phyloP scores from a whole-genome alignment of 2,888 invertebrate species.

The Trichogramma evanescens region DNA sequence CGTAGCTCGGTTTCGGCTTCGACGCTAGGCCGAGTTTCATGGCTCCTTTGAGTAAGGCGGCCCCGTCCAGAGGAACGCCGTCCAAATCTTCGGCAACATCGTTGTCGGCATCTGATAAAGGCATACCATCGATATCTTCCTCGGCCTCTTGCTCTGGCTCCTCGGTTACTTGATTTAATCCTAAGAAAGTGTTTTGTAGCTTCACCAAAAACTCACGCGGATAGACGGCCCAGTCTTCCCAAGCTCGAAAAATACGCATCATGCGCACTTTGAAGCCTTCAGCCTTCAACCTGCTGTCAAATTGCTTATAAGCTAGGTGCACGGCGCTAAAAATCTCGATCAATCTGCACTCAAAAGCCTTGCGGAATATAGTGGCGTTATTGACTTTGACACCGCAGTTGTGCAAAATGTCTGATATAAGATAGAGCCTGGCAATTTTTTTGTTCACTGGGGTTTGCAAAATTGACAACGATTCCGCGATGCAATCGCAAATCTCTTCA shows the following conservation, averaged over 20 bases:
- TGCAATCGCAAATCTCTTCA: conserved; percentile 88
- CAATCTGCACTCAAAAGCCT: conserved; percentile 80
- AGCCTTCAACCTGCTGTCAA: conserved; percentile 83
- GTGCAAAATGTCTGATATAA: conserved; percentile 93
- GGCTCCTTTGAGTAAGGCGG: conserved; percentile 68
- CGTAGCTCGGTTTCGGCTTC: conserved; percentile 46
- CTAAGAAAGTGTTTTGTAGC: conserved; percentile 85
- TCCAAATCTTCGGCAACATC: conserved; percentile 53
- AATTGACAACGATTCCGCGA: conserved; percentile 79
- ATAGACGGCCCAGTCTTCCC: conserved; percentile 98
- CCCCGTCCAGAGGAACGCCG: conserved; percentile 69
- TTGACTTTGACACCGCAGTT: conserved; percentile 94
- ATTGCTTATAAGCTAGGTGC: conserved; percentile 63
- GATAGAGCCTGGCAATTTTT: conserved; percentile 87
- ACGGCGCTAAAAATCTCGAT: conserved; percentile 70
- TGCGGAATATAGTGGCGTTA: conserved; percentile 88
- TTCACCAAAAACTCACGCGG: conserved; percentile 84
- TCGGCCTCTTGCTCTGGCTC: conserved; percentile 50
- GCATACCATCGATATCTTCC: conserved; percentile 66
- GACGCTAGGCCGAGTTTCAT: conserved; percentile 51
- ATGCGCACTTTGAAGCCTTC: conserved; percentile 92
- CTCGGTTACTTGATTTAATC: conserved; percentile 52
- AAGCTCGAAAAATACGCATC: conserved; percentile 83
- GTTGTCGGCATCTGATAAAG: conserved; percentile 50
- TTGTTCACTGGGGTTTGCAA: conserved; percentile 71